Evolutionary conservation across 2,888 invertebrate species (phyloP).

Genomic region (Leptopilina drosophilae): DNA sequence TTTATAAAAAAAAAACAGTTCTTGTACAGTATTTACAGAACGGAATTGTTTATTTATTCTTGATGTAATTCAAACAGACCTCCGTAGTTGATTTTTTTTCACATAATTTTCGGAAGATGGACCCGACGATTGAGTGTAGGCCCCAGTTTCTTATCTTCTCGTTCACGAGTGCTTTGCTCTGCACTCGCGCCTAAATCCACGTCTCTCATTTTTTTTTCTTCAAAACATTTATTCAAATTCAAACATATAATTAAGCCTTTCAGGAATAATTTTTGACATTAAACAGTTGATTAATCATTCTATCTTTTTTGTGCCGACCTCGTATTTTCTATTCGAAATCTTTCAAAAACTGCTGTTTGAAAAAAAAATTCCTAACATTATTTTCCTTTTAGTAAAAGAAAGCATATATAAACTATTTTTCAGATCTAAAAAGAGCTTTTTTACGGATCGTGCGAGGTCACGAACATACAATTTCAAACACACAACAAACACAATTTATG

Average conservation of each 20-base stretch:
- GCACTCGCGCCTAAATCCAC: constrained; percentile 26
- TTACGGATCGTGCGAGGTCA: constrained; percentile 13
- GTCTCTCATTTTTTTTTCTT: constrained; percentile 7
- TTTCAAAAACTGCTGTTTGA: constrained; percentile 12
- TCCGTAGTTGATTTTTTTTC: constrained; percentile 46
- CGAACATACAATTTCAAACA: constrained; percentile 25
- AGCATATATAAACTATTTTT: constrained; percentile 28
- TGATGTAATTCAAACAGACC: constrained; percentile 62
- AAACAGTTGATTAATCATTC: constrained; percentile 9
- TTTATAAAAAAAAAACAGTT: constrained; percentile 47
- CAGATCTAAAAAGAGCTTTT: constrained; percentile 34
- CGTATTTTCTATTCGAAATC: neutral
- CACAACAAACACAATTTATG: constrained; percentile 23
- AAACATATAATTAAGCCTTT: neutral
- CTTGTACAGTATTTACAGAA: constrained; percentile 47
- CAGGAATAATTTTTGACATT: neutral
- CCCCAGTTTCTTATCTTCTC: constrained; percentile 14
- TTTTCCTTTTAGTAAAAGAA: constrained; percentile 36
- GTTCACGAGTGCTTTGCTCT: constrained; percentile 39
- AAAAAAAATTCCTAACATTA: constrained; percentile 17
- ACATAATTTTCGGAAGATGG: constrained; percentile 52
- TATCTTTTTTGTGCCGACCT: neutral
- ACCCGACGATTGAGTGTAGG: constrained; percentile 42
- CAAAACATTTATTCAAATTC: neutral
- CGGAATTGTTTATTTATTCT: constrained; percentile 56